Evolutionary conservation across 64 coral and sea anemone genomes (phyloP).

Genomic region (Hydrozoanthus tunicans): DNA sequence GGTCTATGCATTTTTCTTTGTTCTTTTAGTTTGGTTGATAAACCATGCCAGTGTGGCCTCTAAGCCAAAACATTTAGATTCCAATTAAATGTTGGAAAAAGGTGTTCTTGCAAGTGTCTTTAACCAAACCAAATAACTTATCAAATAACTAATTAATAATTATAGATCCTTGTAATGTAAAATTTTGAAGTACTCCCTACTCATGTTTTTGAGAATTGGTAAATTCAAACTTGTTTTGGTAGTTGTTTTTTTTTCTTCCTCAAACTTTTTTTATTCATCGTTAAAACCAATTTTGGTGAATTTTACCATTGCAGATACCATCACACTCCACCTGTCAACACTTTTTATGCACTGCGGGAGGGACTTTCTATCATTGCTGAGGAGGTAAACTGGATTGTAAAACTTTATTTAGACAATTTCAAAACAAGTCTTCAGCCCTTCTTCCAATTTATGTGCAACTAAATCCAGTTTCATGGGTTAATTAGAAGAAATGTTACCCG

Average conservation of each 20-base stretch:
- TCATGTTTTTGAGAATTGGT: background rate
- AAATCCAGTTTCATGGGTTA: too few species aligned
- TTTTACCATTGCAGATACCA: conserved; percentile 9
- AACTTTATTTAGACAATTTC: background rate
- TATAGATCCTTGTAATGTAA: background rate
- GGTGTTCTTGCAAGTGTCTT: too few species aligned
- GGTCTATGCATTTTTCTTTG: too few species aligned
- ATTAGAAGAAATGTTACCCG: too few species aligned
- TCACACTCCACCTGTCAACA: conserved; percentile 46
- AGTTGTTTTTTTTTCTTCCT: background rate
- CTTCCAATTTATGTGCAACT: background rate
- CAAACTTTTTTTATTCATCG: too few species aligned
- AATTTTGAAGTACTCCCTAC: background rate
- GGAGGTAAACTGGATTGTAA: background rate
- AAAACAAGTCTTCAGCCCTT: background rate
- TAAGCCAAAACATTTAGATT: too few species aligned
- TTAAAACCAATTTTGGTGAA: too few species aligned
- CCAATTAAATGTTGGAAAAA: too few species aligned
- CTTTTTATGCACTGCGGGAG: conserved; percentile 42
- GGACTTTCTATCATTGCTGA: conserved; percentile 42
- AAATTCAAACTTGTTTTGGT: background rate
- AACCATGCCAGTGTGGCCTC: too few species aligned
- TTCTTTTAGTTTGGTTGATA: too few species aligned
- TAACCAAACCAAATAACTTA: background rate
- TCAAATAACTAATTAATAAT: background rate